Percentiles rank a stretch among this genome's conserved stretches.
These are phyloP conservation scores for Drosophila differens DNA, from an alignment of 2,888 invertebrate species.

Conservation along the genomic window DNA sequence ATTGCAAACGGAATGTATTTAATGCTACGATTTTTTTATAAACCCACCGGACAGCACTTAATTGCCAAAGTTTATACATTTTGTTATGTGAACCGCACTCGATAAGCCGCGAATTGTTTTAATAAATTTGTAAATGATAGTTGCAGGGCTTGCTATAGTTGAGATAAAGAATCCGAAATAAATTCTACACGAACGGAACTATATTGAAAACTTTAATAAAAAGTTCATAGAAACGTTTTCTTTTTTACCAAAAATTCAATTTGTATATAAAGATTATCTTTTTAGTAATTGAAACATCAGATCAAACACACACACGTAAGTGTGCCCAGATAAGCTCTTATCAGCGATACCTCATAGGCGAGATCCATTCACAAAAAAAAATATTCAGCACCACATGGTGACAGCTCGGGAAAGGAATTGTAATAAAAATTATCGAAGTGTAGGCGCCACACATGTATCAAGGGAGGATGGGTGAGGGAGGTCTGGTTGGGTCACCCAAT, in stretches of 20 bases:
- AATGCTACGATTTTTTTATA: slow-evolving; percentile 62
- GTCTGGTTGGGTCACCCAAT: slow-evolving; percentile 22
- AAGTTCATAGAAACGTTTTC: background rate
- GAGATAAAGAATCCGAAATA: background rate
- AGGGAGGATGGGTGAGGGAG: background rate
- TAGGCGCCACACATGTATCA: slow-evolving; percentile 22
- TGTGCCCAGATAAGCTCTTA: background rate
- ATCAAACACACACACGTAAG: background rate
- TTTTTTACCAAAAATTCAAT: background rate
- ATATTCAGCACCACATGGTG: background rate
- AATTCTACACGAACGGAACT: background rate
- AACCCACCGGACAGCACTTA: slow-evolving; percentile 33
- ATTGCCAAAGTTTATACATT: slow-evolving; percentile 46
- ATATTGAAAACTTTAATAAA: background rate
- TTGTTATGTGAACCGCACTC: slow-evolving; percentile 20
- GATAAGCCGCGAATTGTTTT: slow-evolving; percentile 52
- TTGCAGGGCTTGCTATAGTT: too few relatives aligned
- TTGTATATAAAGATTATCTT: background rate
- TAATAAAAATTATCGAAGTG: slow-evolving; percentile 67
- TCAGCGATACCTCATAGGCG: slow-evolving; percentile 14
- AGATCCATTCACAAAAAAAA: slow-evolving; percentile 5
- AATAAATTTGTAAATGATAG: background rate
- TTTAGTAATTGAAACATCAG: background rate
- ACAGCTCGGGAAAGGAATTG: slow-evolving; percentile 29
- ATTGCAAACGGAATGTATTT: slow-evolving; percentile 67